Evolutionary conservation across 2,797 vertebrate genomes (phyloP).

Genomic region (Cryptoblepharus egeriae): DNA sequence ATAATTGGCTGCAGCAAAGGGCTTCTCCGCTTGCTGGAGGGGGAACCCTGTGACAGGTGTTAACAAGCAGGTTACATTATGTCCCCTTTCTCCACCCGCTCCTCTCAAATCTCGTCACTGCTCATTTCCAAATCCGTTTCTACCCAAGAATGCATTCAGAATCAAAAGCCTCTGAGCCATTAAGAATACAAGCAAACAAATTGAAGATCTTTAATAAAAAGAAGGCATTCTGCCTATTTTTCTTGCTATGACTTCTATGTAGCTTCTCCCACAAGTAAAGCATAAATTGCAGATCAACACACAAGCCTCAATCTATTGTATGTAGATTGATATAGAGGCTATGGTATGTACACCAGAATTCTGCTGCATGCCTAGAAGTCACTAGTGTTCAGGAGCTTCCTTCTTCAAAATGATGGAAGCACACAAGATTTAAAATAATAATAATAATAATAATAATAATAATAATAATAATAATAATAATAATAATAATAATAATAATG

Average conservation of each 20-base stretch:
- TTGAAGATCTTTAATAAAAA: background rate
- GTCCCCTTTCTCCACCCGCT: conserved; percentile 55
- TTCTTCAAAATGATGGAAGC: background rate
- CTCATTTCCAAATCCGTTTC: conserved; percentile 25
- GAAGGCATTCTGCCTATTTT: background rate
- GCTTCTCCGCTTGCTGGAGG: conserved; percentile 98
- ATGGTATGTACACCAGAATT: background rate
- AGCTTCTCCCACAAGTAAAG: too few species aligned
- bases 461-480: too few species aligned
- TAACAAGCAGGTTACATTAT: conserved; percentile 82
- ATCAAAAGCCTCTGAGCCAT: background rate
- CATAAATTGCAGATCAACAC: background rate
- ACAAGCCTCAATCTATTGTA: background rate
- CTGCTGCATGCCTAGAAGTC: too few species aligned
- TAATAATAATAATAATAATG: too few species aligned
- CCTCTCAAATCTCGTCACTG: conserved; percentile 9
- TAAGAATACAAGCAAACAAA: background rate
- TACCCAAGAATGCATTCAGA: background rate
- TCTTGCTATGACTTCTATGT: background rate
- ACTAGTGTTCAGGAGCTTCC: background rate
- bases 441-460: too few species aligned
- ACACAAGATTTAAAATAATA: too few species aligned
- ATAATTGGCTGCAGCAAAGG: conserved; percentile 99
- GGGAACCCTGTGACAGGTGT: conserved; percentile 93
- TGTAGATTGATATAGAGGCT: too few species aligned